Base-by-base conservation (phyloP, 1,140 invertebrate species). In the Pogonomyrmex barbatus region DNA sequence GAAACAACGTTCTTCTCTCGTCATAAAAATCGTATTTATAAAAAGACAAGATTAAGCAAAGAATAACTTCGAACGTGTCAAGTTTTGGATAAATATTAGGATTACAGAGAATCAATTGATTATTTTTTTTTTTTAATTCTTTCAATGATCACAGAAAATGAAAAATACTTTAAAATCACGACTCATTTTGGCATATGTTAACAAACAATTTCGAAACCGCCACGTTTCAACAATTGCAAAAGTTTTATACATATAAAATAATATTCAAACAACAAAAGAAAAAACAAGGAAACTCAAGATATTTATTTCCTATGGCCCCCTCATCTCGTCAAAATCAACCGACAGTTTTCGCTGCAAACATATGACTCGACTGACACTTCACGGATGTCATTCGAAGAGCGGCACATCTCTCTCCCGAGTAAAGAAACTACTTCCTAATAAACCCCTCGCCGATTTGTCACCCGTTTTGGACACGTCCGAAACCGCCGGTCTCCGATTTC, bases 151-250 rank as follows among this genome's bases (percentile, higher is more conserved):
- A 4, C 30, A 36, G 5, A 14, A 47, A 0, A 5, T 10, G 30
- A 36, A 6, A 36, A 67, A 67, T 0, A 36, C 24, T 14, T 10
- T 9, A 24, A 42, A 4, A 5, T 14, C 12, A 24, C 65, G n/a
- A 45, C n/a, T 47, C 4, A 10, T 45, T 70, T 73, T 24, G 45
- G 2, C 79, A 73, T 73, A 73, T 73, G 79, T 60, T 73, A 60
- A 42, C 10, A 12, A 56, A 45, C 39, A 33, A 17, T 24, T 56
- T 9, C 2, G 24, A 68, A 42, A 45, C 2, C 0, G 6, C 0
- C 24, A 30, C 24, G n/a, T 70, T 42, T 10, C 78, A 12, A 45
- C 8, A 24, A 56, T 70, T 47, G n/a, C 3, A 24, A 56, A 54
- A 78, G 2, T 17, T 33, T 58, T 36, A 2, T 3, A 4, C 12